Percentiles rank a stretch among this genome's conserved stretches.
phyloP scores from a whole-genome alignment of 2,888 invertebrate genomes.

The Buathra laborator region DNA sequence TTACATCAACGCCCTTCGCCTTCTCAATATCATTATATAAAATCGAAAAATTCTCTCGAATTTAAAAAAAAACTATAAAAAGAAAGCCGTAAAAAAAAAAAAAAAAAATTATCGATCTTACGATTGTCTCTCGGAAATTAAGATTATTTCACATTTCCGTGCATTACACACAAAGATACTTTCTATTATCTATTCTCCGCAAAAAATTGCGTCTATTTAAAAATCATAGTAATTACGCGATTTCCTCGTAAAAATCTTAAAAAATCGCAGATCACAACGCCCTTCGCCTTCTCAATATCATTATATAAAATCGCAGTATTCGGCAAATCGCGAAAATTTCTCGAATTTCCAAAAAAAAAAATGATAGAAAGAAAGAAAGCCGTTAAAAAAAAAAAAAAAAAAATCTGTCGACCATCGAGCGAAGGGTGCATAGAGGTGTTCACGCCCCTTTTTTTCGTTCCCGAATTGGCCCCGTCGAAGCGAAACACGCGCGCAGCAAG shows the following conservation, averaged over 20 bases:
- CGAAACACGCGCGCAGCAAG: constrained; percentile 51
- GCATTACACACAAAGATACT: neutral
- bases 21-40: neutral
- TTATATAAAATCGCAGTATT: neutral
- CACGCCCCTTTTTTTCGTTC: constrained; percentile 66
- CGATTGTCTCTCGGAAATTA: neutral
- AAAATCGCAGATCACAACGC: neutral
- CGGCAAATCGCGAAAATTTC: neutral
- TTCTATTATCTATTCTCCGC: neutral
- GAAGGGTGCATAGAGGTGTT: constrained; percentile 38
- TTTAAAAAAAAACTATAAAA: neutral
- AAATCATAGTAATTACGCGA: neutral
- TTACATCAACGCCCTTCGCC: neutral
- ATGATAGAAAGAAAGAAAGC: neutral
- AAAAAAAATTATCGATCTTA: neutral
- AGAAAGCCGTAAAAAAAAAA: neutral
- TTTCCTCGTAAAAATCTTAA: neutral
- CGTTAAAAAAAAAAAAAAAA: neutral
- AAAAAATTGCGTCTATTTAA: neutral
- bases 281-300: neutral
- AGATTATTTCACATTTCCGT: neutral
- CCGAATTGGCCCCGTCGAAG: constrained; percentile 62
- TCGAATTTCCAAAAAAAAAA: neutral
- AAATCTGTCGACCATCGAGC: neutral
- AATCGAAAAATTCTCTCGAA: neutral